These are phyloP conservation scores for Plectrocnemia conspersa DNA, from an alignment of 1,140 invertebrate genomes.

Conservation along the genomic window DNA sequence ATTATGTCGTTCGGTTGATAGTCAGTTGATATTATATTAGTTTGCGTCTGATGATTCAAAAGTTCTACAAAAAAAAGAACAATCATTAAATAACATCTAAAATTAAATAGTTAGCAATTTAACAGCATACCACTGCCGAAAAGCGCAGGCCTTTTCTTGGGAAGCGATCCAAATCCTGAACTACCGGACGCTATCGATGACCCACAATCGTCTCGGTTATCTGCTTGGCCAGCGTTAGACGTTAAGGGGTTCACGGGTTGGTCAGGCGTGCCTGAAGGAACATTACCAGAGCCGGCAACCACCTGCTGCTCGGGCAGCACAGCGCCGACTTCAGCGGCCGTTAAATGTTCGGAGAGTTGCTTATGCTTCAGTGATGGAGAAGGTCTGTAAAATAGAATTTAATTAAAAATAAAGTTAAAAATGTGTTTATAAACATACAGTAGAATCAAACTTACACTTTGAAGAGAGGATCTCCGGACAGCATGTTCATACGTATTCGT, in stretches of 20 bases:
- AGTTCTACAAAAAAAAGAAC: constrained; percentile 38
- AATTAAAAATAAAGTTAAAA: background rate
- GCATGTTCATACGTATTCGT: constrained; percentile 87
- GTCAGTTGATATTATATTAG: constrained; percentile 39
- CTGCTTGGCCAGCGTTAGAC: constrained; percentile 32
- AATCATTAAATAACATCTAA: background rate
- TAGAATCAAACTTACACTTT: constrained; percentile 77
- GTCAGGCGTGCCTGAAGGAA: constrained; percentile 2
- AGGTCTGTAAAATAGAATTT: constrained; percentile 50
- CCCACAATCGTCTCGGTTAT: constrained; percentile 59
- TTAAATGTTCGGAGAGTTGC: constrained; percentile 44
- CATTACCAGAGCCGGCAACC: constrained; percentile 36
- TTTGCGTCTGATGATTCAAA: constrained; percentile 41
- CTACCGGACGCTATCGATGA: constrained; percentile 71
- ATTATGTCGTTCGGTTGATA: constrained; percentile 28
- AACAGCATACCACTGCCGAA: constrained; percentile 45
- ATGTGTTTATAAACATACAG: background rate
- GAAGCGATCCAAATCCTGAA: constrained; percentile 77
- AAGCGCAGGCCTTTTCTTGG: constrained; percentile 65
- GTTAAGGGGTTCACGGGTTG: constrained; percentile 36
- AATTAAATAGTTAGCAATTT: background rate
- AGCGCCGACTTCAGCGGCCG: constrained; percentile 43
- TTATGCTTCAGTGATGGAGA: constrained; percentile 66
- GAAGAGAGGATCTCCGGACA: constrained; percentile 93
- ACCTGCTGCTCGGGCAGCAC: constrained; percentile 38